These are phyloP conservation scores for Leptinotarsa undecemlineata DNA, from an alignment of 1,140 invertebrate genomes.

Conservation along the genomic window DNA sequence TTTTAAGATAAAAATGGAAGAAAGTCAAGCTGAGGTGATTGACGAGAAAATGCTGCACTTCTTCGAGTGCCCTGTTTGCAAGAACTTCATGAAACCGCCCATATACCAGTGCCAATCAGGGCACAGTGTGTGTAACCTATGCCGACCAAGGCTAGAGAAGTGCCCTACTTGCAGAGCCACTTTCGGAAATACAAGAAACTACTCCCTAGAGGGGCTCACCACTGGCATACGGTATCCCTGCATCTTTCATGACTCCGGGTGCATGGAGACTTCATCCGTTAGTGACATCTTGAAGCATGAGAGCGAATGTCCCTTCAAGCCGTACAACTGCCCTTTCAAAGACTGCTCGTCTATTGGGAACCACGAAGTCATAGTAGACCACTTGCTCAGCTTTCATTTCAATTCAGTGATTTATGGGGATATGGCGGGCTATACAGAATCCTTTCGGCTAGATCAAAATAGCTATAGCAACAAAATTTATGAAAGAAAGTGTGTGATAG, in stretches of 20 bases:
- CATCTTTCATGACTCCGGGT: slow-evolving; percentile 43
- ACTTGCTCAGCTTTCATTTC: slow-evolving; percentile 37
- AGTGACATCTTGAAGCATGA: slow-evolving; percentile 43
- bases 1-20: slow-evolving; percentile 38
- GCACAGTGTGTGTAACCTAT: slow-evolving; percentile 76
- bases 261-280: slow-evolving; percentile 34
- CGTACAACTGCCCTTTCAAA: slow-evolving; percentile 43
- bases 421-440: slow-evolving; percentile 33
- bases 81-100: slow-evolving; percentile 77
- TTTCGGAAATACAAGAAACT: slow-evolving; percentile 76
- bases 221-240: slow-evolving; percentile 41
- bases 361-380: slow-evolving; percentile 37
- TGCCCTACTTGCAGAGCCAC: slow-evolving; percentile 77
- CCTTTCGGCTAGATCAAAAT: slow-evolving; percentile 38
- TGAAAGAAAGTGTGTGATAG: slow-evolving; percentile 35
- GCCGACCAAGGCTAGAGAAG: slow-evolving; percentile 65
- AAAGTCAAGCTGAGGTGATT: slow-evolving; percentile 30
- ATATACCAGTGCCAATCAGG: slow-evolving; percentile 77
- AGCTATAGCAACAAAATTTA: slow-evolving; percentile 25
- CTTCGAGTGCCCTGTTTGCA: slow-evolving; percentile 73
- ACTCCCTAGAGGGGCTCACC: slow-evolving; percentile 71
- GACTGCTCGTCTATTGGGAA: slow-evolving; percentile 38
- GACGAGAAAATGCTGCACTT: slow-evolving; percentile 42
- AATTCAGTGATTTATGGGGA: slow-evolving; percentile 37
- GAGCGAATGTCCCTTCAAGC: slow-evolving; percentile 42